Base-by-base conservation (phyloP, 2,113 vertebrate species). In the Gnathochromis pfefferi region DNA sequence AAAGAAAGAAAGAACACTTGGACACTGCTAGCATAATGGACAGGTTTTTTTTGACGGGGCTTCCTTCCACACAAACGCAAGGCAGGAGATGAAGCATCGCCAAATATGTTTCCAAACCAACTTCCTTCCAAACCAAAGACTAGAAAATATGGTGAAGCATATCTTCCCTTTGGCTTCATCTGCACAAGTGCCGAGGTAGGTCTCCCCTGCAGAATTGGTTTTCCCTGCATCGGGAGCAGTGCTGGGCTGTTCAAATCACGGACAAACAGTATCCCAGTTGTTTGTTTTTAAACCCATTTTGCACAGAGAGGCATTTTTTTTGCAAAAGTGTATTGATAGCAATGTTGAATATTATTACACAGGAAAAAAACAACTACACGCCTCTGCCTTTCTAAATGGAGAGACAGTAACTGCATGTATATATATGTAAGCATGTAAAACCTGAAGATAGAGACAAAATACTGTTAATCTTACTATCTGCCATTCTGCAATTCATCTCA, bases 31-130 rank as follows among this genome's bases (percentile, higher is more conserved):
- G 17, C 49, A 51, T 9, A n/a, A 9, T 5, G 17, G 4, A 9
- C 17, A n/a, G 8, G 0, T 5, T 3, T 3, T 51, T 19, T 47
- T 47, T 42, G 47, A 49, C 3, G 49, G 17, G 8, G 49, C 5
- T 2, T 4, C 42, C 2, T 1, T 0, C 8, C 2, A 19, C 49
- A 19, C 4, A 51, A 19, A 9, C 8, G 2, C 17, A 19, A 19
- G 19, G 3, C 2, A 51, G 49, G 49, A 19, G 49, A 5, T 1
- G 3, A 51, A 51, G 17, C 8, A 19, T 51, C 2, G 17, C 47
- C 1, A 2, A 17, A 49, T 17, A 49, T 17, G 1, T 1, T 49
- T 49, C 16, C 7, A 8, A 49, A 49, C 47, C 47, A 49, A 49
- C 47, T 49, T 49, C 47, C 2, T 17, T 49, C 47, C 2, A 49